Percentiles rank a stretch among this genome's conserved stretches.
Conservation (phyloP, 2,797 vertebrate species). For the Pantherophis alleghaniensis region DNA sequence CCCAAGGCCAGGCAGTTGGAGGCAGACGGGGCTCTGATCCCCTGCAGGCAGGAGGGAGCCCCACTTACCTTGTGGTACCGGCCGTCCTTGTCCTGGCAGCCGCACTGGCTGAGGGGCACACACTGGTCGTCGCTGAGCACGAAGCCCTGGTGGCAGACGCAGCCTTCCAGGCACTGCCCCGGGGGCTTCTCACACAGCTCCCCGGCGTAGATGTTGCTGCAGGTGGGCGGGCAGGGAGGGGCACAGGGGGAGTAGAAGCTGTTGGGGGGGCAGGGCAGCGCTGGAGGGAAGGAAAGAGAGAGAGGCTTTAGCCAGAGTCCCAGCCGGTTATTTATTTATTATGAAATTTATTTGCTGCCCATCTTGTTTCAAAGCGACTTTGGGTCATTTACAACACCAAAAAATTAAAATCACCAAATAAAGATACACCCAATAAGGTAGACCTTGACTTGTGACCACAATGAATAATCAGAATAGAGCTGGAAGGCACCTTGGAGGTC, state of each 20-base stretch:
- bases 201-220: constrained; percentile 72
- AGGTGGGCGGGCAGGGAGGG: constrained; percentile 78
- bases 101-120: constrained; percentile 78
- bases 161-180: constrained; percentile 73
- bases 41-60: too few species aligned
- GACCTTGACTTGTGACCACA: too few species aligned
- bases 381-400: background rate
- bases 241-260: constrained; percentile 78
- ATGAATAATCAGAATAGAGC: too few species aligned
- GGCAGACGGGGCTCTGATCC: too few species aligned
- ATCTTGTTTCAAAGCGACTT: background rate
- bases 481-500: background rate
- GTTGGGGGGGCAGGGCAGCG: constrained; percentile 72
- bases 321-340: too few species aligned
- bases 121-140: constrained; percentile 71
- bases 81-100: constrained; percentile 77
- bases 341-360: background rate
- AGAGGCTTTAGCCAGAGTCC: background rate
- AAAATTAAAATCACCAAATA: background rate
- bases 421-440: too few species aligned
- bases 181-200: constrained; percentile 69
- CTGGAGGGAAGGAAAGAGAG: constrained; percentile 53
- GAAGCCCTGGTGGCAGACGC: constrained; percentile 78
- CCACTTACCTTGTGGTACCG: constrained; percentile 73
- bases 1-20: background rate